phyloP scores from a whole-genome alignment of 2,113 vertebrate genomes.

The Anolis carolinensis region DNA sequence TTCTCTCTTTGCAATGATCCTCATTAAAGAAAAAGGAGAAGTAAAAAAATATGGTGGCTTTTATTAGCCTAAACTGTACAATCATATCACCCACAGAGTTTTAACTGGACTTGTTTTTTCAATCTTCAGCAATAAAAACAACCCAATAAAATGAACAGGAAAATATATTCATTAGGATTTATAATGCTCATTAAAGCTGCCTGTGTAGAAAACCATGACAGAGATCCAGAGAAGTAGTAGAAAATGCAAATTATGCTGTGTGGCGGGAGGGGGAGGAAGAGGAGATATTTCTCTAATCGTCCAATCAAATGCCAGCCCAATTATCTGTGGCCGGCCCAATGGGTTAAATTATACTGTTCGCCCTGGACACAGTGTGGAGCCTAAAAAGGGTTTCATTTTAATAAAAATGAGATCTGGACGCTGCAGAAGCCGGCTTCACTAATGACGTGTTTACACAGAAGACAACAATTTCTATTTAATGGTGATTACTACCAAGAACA shows the following conservation, averaged over 20 bases:
- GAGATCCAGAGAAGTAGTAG: slow-evolving; percentile 67
- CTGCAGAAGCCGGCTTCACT: slow-evolving; percentile 79
- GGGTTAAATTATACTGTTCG: slow-evolving; percentile 81
- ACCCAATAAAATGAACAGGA: slow-evolving; percentile 74
- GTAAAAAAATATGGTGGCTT: neutral
- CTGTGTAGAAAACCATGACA: slow-evolving; percentile 71
- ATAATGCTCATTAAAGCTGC: slow-evolving; percentile 78
- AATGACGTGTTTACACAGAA: slow-evolving; percentile 85
- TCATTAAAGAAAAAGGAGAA: neutral
- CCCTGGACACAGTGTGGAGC: slow-evolving; percentile 78
- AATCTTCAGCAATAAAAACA: slow-evolving; percentile 66
- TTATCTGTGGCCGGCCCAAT: slow-evolving; percentile 80
- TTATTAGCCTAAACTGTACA: neutral
- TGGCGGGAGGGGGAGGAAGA: slow-evolving; percentile 62
- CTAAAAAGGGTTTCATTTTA: slow-evolving; percentile 81
- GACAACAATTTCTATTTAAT: slow-evolving; percentile 86
- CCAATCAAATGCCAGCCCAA: slow-evolving; percentile 80
- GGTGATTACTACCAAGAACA: slow-evolving; percentile 81
- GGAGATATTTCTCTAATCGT: slow-evolving; percentile 76
- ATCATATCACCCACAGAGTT: slow-evolving; percentile 54
- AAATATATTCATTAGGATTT: slow-evolving; percentile 78
- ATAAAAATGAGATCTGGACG: slow-evolving; percentile 85
- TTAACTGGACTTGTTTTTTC: slow-evolving; percentile 60
- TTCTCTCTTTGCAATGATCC: neutral
- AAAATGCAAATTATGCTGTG: slow-evolving; percentile 79